Evolutionary conservation across 2,113 vertebrate genomes (phyloP).

Genomic region (Oryzias melastigma): DNA sequence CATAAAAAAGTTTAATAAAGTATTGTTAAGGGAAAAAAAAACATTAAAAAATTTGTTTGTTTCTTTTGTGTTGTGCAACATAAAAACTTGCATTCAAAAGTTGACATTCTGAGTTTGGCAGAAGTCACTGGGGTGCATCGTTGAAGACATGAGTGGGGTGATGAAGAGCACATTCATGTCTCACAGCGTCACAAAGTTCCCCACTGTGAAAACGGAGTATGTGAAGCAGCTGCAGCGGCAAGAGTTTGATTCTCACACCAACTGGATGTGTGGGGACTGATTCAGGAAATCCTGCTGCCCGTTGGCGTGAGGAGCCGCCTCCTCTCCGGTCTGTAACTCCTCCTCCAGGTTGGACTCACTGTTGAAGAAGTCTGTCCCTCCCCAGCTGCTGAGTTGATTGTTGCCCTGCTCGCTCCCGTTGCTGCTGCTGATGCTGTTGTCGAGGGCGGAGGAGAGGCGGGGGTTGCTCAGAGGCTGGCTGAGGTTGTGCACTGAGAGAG

Average conservation of each 20-base stretch:
- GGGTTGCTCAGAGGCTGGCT: conserved; percentile 82
- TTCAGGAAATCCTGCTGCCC: conserved; percentile 82
- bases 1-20: too few species aligned
- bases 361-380: conserved; percentile 88
- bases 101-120: conserved; percentile 3
- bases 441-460: conserved; percentile 75
- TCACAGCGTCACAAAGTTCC: too few species aligned
- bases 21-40: too few species aligned
- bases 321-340: conserved; percentile 86
- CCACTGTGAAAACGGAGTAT: conserved; percentile 29
- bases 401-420: conserved; percentile 84
- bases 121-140: too few species aligned
- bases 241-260: conserved; percentile 76
- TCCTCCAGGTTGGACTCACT: conserved; percentile 86
- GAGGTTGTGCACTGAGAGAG: conserved; percentile 90
- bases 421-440: conserved; percentile 75
- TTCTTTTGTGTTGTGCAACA: conserved; percentile 20
- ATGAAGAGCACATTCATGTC: too few species aligned
- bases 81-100: conserved; percentile 27
- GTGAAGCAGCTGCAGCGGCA: conserved; percentile 13
- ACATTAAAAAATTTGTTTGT: background rate
- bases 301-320: conserved; percentile 76
- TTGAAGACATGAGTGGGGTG: too few species aligned
- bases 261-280: conserved; percentile 83
- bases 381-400: conserved; percentile 80